Evolutionary conservation across 2,797 vertebrate species (phyloP).

Genomic region (Hydrophis major): DNA sequence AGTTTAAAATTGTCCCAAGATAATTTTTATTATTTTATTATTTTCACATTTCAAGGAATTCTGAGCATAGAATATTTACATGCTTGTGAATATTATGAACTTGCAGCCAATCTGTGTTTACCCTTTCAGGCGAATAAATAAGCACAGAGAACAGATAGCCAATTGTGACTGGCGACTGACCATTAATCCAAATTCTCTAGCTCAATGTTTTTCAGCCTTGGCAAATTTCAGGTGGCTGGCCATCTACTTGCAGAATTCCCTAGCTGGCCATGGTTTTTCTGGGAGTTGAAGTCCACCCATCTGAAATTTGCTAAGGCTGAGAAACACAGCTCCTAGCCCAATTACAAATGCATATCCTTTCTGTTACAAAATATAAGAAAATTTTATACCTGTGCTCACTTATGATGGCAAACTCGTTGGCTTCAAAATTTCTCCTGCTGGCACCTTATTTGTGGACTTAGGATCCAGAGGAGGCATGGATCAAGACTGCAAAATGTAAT

Average conservation of each 20-base stretch:
- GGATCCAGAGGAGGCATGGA: not conserved
- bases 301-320: no score
- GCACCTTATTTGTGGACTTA: not conserved
- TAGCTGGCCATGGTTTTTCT: no score
- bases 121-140: not conserved
- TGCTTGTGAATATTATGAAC: not conserved
- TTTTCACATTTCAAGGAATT: not conserved
- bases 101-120: not conserved
- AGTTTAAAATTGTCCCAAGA: not conserved
- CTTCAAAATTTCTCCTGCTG: not conserved
- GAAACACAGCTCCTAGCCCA: not conserved
- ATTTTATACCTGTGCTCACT: not conserved
- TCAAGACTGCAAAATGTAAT: not conserved
- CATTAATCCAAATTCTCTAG: not conserved
- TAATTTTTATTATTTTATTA: not conserved
- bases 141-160: not conserved
- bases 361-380: not conserved
- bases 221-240: no score
- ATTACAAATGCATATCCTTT: not conserved
- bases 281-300: no score
- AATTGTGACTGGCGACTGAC: not conserved
- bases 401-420: not conserved
- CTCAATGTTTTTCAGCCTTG: no score
- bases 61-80: not conserved
- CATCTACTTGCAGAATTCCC: no score